These are phyloP conservation scores for Coelopa frigida DNA, from an alignment of 1,140 invertebrate species.

Conservation along the genomic window DNA sequence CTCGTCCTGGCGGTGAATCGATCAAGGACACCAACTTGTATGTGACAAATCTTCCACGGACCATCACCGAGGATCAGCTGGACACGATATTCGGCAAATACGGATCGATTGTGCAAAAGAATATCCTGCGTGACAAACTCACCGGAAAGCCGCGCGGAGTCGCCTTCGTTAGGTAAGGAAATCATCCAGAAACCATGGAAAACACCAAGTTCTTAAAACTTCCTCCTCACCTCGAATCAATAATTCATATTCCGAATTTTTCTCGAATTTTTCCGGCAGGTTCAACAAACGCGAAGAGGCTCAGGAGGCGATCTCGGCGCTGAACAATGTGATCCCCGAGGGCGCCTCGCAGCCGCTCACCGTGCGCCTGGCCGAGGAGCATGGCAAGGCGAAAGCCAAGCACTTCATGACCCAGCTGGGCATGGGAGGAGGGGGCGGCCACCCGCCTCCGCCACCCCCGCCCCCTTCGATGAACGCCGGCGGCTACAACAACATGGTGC, in stretches of 20 bases:
- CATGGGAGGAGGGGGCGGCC: conserved; percentile 16
- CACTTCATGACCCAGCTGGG: conserved; percentile 41
- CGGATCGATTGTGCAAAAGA: conserved; percentile 84
- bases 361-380: conserved; percentile 83
- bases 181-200: neutral
- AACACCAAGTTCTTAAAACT: neutral
- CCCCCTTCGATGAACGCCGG: conserved; percentile 21
- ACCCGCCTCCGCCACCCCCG: conserved; percentile 24
- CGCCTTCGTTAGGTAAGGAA: conserved; percentile 79
- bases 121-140: conserved; percentile 79
- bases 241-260: neutral
- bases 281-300: conserved; percentile 79
- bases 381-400: conserved; percentile 77
- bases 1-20: conserved; percentile 81
- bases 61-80: conserved; percentile 72
- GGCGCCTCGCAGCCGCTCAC: conserved; percentile 74
- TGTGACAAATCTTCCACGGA: conserved; percentile 83
- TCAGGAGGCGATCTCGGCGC: conserved; percentile 72
- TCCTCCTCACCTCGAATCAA: neutral
- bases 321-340: conserved; percentile 80
- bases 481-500: conserved; percentile 43
- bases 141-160: conserved; percentile 80
- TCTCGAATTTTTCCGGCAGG: conserved; percentile 44
- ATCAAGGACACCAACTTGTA: conserved; percentile 95
- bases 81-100: conserved; percentile 78